These are phyloP conservation scores for Xenentodon cancila DNA, from an alignment of 2,797 vertebrate genomes.

Conservation along the genomic window DNA sequence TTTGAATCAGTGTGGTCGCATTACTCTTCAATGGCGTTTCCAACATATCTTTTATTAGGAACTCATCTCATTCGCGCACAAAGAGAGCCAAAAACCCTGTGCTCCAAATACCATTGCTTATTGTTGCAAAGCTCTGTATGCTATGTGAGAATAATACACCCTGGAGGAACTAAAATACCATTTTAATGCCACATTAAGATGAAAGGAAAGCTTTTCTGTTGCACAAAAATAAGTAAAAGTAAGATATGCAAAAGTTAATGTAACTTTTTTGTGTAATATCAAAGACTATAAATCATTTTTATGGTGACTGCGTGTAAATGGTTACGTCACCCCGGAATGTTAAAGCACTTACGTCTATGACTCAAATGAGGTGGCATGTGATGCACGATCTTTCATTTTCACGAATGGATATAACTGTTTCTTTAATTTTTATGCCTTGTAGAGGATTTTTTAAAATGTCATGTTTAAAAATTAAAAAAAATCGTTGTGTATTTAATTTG, in stretches of 20 bases:
- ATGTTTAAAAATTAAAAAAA: too few relatives aligned
- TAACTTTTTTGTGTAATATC: neutral
- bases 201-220: neutral
- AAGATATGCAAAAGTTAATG: too few relatives aligned
- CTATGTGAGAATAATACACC: neutral
- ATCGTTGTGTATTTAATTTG: too few relatives aligned
- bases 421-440: too few relatives aligned
- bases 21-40: slow-evolving; percentile 48
- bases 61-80: slow-evolving; percentile 25
- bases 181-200: neutral
- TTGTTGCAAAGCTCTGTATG: neutral
- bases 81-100: slow-evolving; percentile 3
- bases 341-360: too few relatives aligned
- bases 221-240: neutral
- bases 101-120: slow-evolving; percentile 16
- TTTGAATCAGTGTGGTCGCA: neutral
- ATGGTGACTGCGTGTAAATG: too few relatives aligned
- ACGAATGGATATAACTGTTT: too few relatives aligned
- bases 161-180: neutral
- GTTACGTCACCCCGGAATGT: too few relatives aligned
- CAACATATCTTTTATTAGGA: slow-evolving; percentile 15
- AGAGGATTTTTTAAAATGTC: too few relatives aligned
- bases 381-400: too few relatives aligned
- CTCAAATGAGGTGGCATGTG: too few relatives aligned
- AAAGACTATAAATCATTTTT: too few relatives aligned